A percentile compares a stretch with the other conserved stretches of the same genome.
phyloP scores from a whole-genome alignment of 1,140 invertebrate species.

The Pseudomyrmex cubaensis region DNA sequence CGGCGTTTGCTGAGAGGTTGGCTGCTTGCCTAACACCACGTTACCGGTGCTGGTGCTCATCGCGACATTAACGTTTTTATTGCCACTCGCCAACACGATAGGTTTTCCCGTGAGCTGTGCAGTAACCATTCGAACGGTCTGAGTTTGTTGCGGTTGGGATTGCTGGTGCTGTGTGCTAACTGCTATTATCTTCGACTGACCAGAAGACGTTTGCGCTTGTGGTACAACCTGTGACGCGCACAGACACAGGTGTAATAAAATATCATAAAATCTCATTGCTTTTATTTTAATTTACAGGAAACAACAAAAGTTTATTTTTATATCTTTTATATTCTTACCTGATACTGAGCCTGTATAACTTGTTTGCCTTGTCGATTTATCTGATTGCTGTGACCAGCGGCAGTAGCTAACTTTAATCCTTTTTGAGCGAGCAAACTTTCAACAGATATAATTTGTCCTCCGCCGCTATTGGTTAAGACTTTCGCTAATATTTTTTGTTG shows the following conservation, averaged over 20 bases:
- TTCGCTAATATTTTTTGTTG: slow-evolving; percentile 86
- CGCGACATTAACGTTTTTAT: slow-evolving; percentile 82
- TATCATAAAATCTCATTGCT: too few species aligned
- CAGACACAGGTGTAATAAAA: too few species aligned
- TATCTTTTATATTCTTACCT: slow-evolving; percentile 69
- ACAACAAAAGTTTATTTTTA: not conserved
- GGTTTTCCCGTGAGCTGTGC: slow-evolving; percentile 88
- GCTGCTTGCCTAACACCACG: slow-evolving; percentile 81
- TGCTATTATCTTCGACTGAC: slow-evolving; percentile 82
- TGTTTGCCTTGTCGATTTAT: slow-evolving; percentile 82
- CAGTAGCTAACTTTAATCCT: slow-evolving; percentile 82
- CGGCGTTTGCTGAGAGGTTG: slow-evolving; percentile 41
- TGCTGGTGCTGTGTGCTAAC: slow-evolving; percentile 79
- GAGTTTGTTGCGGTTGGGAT: slow-evolving; percentile 74
- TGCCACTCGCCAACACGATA: slow-evolving; percentile 87
- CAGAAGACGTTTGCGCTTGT: slow-evolving; percentile 79
- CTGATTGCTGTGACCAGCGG: slow-evolving; percentile 78
- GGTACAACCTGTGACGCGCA: slow-evolving; percentile 78
- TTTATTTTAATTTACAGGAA: slow-evolving; percentile 1
- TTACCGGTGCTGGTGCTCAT: slow-evolving; percentile 73
- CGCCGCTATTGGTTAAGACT: slow-evolving; percentile 87
- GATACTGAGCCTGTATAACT: slow-evolving; percentile 83
- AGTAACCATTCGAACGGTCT: slow-evolving; percentile 86
- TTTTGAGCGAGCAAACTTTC: slow-evolving; percentile 88
- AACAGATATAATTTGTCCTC: slow-evolving; percentile 88